These are phyloP conservation scores for Larimichthys polyactis DNA, from an alignment of 2,113 vertebrate genomes.

Conservation along the genomic window DNA sequence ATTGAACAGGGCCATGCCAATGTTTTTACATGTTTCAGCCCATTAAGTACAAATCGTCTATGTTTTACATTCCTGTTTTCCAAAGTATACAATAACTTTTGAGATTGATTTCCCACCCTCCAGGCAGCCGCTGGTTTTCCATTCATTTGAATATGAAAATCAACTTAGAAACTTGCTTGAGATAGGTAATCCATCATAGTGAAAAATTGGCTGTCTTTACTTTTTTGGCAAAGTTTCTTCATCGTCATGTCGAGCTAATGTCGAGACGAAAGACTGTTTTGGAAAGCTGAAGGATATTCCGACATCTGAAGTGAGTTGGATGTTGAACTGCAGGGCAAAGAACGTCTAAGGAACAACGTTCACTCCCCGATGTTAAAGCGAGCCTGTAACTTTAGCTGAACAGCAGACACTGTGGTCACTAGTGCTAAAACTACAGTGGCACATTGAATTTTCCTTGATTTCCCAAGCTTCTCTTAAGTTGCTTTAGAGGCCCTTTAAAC, in stretches of 20 bases:
- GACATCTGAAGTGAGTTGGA: background rate
- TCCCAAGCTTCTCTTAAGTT: background rate
- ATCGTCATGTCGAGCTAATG: background rate
- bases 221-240: conserved; percentile 32
- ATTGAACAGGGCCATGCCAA: conserved; percentile 42
- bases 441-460: background rate
- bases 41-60: conserved; percentile 62
- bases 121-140: conserved; percentile 40
- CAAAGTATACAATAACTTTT: conserved; percentile 51
- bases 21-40: conserved; percentile 67
- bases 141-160: conserved; percentile 50
- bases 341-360: background rate
- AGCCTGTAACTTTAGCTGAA: no score
- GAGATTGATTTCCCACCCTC: conserved; percentile 54
- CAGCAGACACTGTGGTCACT: background rate
- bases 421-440: background rate
- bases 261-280: background rate
- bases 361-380: background rate
- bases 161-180: conserved; percentile 21
- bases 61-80: conserved; percentile 63
- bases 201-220: conserved; percentile 21
- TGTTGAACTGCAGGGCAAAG: background rate
- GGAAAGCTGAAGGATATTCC: background rate
- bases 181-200: conserved; percentile 41
- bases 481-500: background rate